phyloP scores from a whole-genome alignment of 1,140 invertebrate genomes.

The Apis cerana region DNA sequence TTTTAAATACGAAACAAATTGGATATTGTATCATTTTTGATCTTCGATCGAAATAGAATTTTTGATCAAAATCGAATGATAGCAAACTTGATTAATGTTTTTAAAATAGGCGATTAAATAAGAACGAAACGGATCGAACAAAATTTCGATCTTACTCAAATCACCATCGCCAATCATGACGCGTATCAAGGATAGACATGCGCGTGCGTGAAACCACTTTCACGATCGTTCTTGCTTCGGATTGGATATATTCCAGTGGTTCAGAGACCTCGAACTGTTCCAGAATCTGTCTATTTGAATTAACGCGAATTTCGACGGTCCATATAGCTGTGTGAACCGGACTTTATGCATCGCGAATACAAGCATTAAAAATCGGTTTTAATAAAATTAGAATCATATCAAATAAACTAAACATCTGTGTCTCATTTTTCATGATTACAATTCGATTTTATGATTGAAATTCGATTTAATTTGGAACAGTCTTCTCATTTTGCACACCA shows the following conservation, averaged over 20 bases:
- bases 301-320: not conserved
- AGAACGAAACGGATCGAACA: not conserved
- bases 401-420: not conserved
- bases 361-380: constrained; percentile 3
- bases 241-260: constrained; percentile 55
- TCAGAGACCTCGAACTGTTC: constrained; percentile 6
- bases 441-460: not conserved
- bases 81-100: not conserved
- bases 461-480: not conserved
- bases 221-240: constrained; percentile 34
- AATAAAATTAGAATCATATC: not conserved
- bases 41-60: not conserved
- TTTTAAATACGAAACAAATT: not conserved
- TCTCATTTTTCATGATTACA: not conserved
- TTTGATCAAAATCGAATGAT: not conserved
- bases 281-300: not conserved
- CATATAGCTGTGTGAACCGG: not conserved
- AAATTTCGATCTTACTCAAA: constrained; percentile 2
- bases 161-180: constrained; percentile 2
- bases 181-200: constrained; percentile 33
- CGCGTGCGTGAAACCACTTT: constrained; percentile 42
- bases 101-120: not conserved
- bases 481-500: not conserved
- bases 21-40: not conserved
- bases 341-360: not conserved